Evolutionary conservation across 2,113 vertebrate species (phyloP).

Genomic region (Bucco capensis): DNA sequence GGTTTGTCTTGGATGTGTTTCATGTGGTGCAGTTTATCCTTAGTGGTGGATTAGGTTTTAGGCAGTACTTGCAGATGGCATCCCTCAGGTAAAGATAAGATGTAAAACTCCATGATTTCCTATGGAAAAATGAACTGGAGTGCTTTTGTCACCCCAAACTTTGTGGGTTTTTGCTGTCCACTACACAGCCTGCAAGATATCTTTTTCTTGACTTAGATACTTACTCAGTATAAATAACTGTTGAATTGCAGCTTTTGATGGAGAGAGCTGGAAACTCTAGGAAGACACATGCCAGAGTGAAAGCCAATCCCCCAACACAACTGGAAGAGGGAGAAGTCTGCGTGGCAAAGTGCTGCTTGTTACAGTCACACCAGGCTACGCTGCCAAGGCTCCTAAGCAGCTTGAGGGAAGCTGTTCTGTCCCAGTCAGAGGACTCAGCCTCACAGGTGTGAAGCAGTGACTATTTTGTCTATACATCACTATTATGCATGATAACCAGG

Average conservation of each 20-base stretch:
- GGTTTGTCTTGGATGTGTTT: neutral
- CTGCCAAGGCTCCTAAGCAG: constrained; percentile 67
- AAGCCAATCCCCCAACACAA: neutral
- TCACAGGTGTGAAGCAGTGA: constrained; percentile 72
- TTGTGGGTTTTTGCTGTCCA: neutral
- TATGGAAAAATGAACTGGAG: neutral
- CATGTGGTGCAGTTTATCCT: rapidly evolving
- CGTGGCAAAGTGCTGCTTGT: constrained; percentile 54
- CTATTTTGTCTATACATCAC: neutral
- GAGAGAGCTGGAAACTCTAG: constrained; percentile 24
- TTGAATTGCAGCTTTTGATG: constrained; percentile 65
- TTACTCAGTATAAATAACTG: neutral
- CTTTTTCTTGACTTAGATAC: neutral
- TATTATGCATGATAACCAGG: neutral
- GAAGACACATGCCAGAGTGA: neutral
- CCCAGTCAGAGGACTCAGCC: constrained; percentile 54
- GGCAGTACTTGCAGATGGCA: neutral
- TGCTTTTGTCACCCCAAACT: neutral
- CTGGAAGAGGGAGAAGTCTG: constrained; percentile 6
- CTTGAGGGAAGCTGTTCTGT: constrained; percentile 66
- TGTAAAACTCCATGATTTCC: neutral
- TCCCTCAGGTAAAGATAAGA: neutral
- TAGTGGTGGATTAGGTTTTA: neutral
- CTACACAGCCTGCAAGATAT: neutral
- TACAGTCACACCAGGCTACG: constrained; percentile 66